Evolutionary conservation across 2,888 invertebrate genomes (phyloP).

Genomic region (Junonia oenone): DNA sequence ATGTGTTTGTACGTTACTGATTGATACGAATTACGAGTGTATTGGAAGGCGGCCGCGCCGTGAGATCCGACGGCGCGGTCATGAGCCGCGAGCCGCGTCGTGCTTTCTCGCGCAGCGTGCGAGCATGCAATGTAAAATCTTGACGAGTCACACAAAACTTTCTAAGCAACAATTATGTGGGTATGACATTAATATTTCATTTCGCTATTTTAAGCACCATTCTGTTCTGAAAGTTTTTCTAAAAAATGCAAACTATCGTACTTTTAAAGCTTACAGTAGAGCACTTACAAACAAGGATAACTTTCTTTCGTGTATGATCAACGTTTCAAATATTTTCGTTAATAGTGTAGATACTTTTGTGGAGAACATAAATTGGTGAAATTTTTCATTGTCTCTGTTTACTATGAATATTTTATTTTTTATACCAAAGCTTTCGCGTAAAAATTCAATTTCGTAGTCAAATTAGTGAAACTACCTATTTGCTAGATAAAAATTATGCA

Average conservation of each 20-base stretch:
- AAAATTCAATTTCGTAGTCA: not conserved
- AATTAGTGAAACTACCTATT: slow-evolving; percentile 1
- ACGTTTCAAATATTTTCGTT: not conserved
- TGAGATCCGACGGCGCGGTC: slow-evolving; percentile 18
- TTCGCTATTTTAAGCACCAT: slow-evolving; percentile 25
- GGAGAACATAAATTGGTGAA: not conserved
- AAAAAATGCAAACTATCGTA: not conserved
- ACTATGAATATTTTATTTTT: not conserved
- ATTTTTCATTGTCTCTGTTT: not conserved
- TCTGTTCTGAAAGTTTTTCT: not conserved
- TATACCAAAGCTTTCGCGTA: not conserved
- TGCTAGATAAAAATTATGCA: slow-evolving; percentile 13
- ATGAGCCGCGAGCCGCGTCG: slow-evolving; percentile 44
- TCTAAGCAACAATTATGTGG: slow-evolving; percentile 77
- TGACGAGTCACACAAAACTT: slow-evolving; percentile 67
- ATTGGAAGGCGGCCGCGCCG: slow-evolving; percentile 23
- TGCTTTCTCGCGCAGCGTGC: slow-evolving; percentile 77
- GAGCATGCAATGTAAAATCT: slow-evolving; percentile 75
- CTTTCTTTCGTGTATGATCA: too few species aligned
- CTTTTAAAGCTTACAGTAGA: too few species aligned
- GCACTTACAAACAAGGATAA: too few species aligned
- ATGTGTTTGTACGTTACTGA: slow-evolving; percentile 18
- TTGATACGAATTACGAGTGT: slow-evolving; percentile 12
- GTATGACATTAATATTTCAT: slow-evolving; percentile 77
- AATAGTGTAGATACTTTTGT: not conserved